phyloP scores from a whole-genome alignment of 2,797 vertebrate genomes.

The Cossypha polioptera region DNA sequence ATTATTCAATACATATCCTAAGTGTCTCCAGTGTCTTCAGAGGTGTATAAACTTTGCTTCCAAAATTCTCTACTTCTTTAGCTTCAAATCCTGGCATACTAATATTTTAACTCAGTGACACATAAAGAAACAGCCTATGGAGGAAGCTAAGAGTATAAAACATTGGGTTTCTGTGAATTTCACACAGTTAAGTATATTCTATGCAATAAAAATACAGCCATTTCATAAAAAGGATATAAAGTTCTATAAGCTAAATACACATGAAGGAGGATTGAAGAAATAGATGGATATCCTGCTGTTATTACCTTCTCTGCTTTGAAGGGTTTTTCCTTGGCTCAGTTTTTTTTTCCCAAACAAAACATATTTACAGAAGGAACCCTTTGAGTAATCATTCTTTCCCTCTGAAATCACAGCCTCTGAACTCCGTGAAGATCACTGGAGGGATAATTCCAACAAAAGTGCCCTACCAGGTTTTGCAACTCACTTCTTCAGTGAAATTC shows the following conservation, averaged over 20 bases:
- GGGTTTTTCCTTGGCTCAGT: neutral
- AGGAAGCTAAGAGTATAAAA: neutral
- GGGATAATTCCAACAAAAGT: neutral
- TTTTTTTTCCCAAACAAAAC: neutral
- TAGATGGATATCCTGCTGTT: neutral
- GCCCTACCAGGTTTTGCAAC: neutral
- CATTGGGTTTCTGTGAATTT: neutral
- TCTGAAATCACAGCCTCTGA: neutral
- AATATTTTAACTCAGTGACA: neutral
- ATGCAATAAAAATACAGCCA: rapidly evolving
- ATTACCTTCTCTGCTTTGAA: neutral
- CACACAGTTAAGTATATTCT: neutral
- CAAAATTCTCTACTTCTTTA: neutral
- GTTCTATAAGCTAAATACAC: neutral
- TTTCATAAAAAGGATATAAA: neutral
- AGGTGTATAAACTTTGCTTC: neutral
- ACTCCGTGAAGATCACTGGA: neutral
- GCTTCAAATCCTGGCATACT: neutral
- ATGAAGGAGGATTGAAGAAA: neutral
- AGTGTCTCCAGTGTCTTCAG: neutral
- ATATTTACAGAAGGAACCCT: neutral
- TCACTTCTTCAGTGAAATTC: neutral
- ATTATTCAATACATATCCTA: neutral
- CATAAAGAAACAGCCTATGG: neutral
- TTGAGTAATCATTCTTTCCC: neutral